A percentile compares a stretch with the other conserved stretches of the same genome.
phyloP scores from a whole-genome alignment of 2,113 vertebrate species.

The Otocyon megalotis region DNA sequence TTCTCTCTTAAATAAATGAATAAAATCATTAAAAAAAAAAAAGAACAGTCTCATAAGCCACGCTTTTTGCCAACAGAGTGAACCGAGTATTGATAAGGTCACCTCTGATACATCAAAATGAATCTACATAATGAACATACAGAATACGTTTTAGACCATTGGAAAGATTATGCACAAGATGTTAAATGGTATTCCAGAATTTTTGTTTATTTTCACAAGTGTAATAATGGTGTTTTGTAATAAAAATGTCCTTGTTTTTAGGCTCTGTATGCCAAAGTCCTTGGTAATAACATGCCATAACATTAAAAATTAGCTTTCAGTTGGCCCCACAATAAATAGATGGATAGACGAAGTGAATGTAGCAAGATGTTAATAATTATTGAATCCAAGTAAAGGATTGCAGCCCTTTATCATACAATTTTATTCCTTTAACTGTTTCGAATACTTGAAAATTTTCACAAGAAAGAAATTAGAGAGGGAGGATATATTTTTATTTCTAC shows the following conservation, averaged over 20 bases:
- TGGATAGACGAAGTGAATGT: background rate
- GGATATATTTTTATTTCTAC: background rate
- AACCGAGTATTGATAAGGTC: background rate
- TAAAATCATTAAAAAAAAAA: too few species aligned
- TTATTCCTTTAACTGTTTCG: background rate
- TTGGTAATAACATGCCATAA: background rate
- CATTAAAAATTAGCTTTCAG: background rate
- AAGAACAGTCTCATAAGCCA: background rate
- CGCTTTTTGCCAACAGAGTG: background rate
- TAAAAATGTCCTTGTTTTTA: background rate
- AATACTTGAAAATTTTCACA: background rate
- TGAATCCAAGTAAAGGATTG: background rate
- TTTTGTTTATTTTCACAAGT: constrained; percentile 2
- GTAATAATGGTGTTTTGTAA: background rate
- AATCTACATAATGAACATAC: background rate
- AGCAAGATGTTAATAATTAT: background rate
- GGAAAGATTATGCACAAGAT: background rate
- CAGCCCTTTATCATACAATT: background rate
- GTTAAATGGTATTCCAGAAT: background rate
- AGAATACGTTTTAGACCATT: background rate
- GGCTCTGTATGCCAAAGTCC: background rate
- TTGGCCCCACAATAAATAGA: background rate
- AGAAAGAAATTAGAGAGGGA: background rate
- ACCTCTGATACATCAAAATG: background rate
- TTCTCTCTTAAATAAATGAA: too few species aligned